phyloP scores from a whole-genome alignment of 1,140 invertebrate genomes.

The Orussus abietinus region DNA sequence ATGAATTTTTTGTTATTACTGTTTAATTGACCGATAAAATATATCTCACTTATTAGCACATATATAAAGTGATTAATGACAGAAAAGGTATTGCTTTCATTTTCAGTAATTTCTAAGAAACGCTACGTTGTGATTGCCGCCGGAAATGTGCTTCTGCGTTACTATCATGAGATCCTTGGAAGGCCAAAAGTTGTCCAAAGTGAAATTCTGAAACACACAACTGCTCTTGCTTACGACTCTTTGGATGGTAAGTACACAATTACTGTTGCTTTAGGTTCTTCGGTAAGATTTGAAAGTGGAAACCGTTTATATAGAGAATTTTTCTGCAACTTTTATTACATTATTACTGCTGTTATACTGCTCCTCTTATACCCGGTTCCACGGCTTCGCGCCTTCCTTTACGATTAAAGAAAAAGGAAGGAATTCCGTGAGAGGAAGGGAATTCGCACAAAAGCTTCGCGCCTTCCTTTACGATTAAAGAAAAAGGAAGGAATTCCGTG shows the following conservation, averaged over 20 bases:
- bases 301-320: no score
- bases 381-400: no score
- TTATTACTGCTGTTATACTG: not conserved
- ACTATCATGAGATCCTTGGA: slow-evolving; percentile 44
- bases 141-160: slow-evolving; percentile 32
- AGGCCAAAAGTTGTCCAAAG: slow-evolving; percentile 30
- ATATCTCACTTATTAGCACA: slow-evolving; percentile 10
- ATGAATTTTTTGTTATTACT: not conserved
- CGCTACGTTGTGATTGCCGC: slow-evolving; percentile 31
- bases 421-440: no score
- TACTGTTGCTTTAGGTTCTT: no score
- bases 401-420: no score
- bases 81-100: no score
- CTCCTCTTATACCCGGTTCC: no score
- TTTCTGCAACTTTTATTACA: slow-evolving; percentile 1
- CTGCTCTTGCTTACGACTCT: slow-evolving; percentile 36
- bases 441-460: no score
- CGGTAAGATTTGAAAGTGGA: no score
- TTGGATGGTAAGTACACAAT: slow-evolving; percentile 26
- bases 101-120: slow-evolving; percentile 21
- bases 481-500: no score
- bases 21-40: not conserved
- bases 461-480: no score
- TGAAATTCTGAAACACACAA: slow-evolving; percentile 13
- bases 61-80: no score